A percentile compares a stretch with the other conserved stretches of the same genome.
Evolutionary conservation across 1,140 invertebrate species (phyloP).

Genomic region (Plutomurus gul): DNA sequence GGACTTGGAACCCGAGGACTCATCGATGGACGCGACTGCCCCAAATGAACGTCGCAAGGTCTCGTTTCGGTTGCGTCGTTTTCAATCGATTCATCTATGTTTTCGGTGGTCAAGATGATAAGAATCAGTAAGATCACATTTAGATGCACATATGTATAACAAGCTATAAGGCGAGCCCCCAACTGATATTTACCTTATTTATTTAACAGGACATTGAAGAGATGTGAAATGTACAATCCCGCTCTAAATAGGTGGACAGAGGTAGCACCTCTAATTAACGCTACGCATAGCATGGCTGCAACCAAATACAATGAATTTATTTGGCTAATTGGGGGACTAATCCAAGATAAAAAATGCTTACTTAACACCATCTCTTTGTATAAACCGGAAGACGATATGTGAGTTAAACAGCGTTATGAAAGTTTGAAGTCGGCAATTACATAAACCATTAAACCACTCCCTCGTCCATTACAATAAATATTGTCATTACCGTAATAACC

Average conservation of each 20-base stretch:
- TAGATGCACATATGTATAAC: neutral
- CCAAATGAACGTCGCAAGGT: neutral
- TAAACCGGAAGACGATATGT: neutral
- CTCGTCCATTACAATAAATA: too few relatives aligned
- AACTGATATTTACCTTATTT: neutral
- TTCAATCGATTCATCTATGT: neutral
- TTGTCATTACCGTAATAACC: too few relatives aligned
- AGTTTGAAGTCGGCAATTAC: too few relatives aligned
- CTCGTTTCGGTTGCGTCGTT: neutral
- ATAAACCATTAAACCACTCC: too few relatives aligned
- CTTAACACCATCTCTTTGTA: neutral
- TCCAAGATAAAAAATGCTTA: neutral
- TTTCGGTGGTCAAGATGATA: neutral
- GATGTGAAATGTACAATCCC: slow-evolving; percentile 2
- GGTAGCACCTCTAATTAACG: neutral
- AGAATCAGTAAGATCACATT: neutral
- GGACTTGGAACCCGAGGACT: neutral
- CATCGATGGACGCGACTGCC: neutral
- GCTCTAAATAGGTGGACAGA: neutral
- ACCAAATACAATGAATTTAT: neutral
- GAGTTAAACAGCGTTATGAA: too few relatives aligned
- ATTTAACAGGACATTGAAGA: neutral
- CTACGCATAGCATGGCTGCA: neutral
- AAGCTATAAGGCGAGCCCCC: too few relatives aligned
- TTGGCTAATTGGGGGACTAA: neutral